phyloP scores from a whole-genome alignment of 2,797 vertebrate species.

The Astyanax mexicanus region DNA sequence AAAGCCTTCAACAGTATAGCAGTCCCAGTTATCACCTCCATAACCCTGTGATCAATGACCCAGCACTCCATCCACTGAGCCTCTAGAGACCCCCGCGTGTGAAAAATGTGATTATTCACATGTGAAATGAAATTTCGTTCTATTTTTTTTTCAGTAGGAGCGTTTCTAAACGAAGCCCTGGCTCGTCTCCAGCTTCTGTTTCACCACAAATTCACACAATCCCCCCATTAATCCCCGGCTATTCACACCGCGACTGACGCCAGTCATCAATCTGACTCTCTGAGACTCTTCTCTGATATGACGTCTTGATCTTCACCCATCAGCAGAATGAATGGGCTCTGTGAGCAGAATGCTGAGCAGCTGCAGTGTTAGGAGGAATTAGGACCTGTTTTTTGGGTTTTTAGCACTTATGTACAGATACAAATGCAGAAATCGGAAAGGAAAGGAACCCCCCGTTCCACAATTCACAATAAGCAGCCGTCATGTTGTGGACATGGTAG shows the following conservation, averaged over 20 bases:
- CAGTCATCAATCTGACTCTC: constrained; percentile 38
- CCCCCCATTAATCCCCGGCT: constrained; percentile 24
- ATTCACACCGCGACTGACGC: constrained; percentile 21
- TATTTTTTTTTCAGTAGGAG: too few relatives aligned
- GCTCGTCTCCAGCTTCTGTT: background rate
- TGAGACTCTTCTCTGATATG: background rate
- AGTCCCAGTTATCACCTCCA: too few relatives aligned
- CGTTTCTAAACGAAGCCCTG: background rate
- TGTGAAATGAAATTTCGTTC: too few relatives aligned
- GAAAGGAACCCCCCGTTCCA: too few relatives aligned
- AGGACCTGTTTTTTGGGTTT: background rate
- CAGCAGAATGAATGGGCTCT: background rate
- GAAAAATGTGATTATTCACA: too few relatives aligned
- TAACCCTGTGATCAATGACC: too few relatives aligned
- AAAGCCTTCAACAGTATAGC: too few relatives aligned
- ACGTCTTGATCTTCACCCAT: constrained; percentile 1
- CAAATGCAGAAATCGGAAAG: too few relatives aligned
- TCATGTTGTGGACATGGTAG: too few relatives aligned
- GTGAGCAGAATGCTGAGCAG: background rate
- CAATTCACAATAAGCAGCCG: too few relatives aligned
- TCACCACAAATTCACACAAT: constrained; percentile 11
- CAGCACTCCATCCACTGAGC: too few relatives aligned
- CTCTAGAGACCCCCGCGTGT: too few relatives aligned
- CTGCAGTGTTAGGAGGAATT: background rate
- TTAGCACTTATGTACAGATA: constrained; percentile 1